phyloP scores from a whole-genome alignment of 1,140 invertebrate species.

The Bicyclus anynana region DNA sequence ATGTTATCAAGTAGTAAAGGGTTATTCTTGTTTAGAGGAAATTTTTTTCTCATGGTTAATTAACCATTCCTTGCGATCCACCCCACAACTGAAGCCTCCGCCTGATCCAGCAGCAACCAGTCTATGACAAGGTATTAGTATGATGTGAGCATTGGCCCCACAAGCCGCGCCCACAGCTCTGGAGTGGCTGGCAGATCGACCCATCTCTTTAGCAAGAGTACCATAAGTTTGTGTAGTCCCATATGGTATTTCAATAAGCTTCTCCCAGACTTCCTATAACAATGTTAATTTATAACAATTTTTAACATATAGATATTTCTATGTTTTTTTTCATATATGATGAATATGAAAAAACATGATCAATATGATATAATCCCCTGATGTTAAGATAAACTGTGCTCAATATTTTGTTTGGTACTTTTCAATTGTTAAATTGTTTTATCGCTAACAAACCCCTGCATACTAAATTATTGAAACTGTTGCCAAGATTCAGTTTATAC shows the following conservation, averaged over 20 bases:
- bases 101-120: slow-evolving; percentile 48
- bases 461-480: too few species aligned
- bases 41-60: slow-evolving; percentile 58
- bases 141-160: slow-evolving; percentile 59
- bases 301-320: too few species aligned
- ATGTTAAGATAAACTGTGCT: too few species aligned
- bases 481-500: too few species aligned
- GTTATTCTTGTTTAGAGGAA: neutral
- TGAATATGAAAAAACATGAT: too few species aligned
- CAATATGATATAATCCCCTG: too few species aligned
- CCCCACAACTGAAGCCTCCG: slow-evolving; percentile 61
- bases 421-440: too few species aligned
- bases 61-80: slow-evolving; percentile 61
- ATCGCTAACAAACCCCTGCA: too few species aligned
- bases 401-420: too few species aligned
- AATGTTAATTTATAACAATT: neutral
- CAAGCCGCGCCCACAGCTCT: slow-evolving; percentile 66
- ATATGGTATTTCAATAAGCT: slow-evolving; percentile 53
- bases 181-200: slow-evolving; percentile 47
- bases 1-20: too few species aligned
- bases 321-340: too few species aligned
- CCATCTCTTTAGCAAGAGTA: slow-evolving; percentile 56
- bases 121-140: slow-evolving; percentile 68
- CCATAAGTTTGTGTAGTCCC: slow-evolving; percentile 62
- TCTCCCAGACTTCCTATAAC: slow-evolving; percentile 64